Conservation (phyloP, 2,888 invertebrate genomes). For the Flabesymbios commensalis region DNA sequence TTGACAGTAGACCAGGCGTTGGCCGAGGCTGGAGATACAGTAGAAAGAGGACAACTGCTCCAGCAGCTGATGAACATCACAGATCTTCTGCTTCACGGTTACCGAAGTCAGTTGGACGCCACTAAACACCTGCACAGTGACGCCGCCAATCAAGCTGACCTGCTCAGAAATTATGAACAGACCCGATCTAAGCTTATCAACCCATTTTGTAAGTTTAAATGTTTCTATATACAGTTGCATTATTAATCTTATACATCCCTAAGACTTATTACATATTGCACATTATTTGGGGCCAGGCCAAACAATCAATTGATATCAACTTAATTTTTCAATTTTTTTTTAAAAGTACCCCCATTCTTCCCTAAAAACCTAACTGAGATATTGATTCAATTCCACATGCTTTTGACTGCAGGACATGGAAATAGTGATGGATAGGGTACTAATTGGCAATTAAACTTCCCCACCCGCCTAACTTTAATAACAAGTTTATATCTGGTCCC, state of each 20-base stretch:
- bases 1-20: constrained; percentile 54
- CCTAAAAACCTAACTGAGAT: too few relatives aligned
- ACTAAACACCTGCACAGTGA: constrained; percentile 28
- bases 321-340: too few relatives aligned
- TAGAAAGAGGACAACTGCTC: constrained; percentile 68
- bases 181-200: constrained; percentile 58
- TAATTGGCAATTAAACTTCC: too few relatives aligned
- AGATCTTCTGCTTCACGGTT: constrained; percentile 76
- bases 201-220: constrained; percentile 54
- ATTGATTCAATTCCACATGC: too few relatives aligned
- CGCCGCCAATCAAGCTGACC: constrained; percentile 20
- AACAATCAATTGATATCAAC: not conserved
- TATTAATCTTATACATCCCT: not conserved
- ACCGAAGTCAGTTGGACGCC: constrained; percentile 71
- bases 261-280: not conserved
- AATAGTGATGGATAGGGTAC: too few relatives aligned
- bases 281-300: not conserved
- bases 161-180: constrained; percentile 71
- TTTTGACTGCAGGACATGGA: too few relatives aligned
- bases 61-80: constrained; percentile 74
- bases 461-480: too few relatives aligned
- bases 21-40: constrained; percentile 66
- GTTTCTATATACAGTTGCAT: not conserved
- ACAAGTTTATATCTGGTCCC: too few relatives aligned
- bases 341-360: too few relatives aligned